phyloP scores from a whole-genome alignment of 2,888 invertebrate species.

The Nemapogon koenigi region DNA sequence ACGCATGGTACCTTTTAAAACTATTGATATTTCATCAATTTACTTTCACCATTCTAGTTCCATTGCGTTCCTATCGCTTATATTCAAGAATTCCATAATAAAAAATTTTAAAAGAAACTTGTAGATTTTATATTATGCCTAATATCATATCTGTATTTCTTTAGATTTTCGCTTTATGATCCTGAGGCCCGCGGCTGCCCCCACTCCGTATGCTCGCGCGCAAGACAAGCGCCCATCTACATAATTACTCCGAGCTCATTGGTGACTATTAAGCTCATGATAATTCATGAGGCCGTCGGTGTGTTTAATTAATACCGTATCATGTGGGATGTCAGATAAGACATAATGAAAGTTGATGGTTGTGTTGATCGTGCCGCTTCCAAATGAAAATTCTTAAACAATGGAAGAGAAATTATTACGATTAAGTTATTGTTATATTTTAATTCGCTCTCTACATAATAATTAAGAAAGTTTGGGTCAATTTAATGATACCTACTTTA shows the following conservation, averaged over 20 bases:
- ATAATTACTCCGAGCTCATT: constrained; percentile 62
- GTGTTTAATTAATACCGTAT: constrained; percentile 56
- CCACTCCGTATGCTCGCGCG: constrained; percentile 30
- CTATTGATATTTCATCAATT: too few relatives aligned
- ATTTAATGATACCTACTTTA: too few relatives aligned
- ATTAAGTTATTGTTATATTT: too few relatives aligned
- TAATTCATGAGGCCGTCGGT: constrained; percentile 48
- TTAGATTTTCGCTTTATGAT: constrained; percentile 15
- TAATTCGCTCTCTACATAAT: too few relatives aligned
- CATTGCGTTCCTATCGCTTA: too few relatives aligned
- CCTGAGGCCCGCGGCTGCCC: constrained; percentile 15
- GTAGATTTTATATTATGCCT: too few relatives aligned
- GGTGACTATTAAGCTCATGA: constrained; percentile 62
- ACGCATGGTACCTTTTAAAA: too few relatives aligned
- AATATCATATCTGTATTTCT: constrained; percentile 18
- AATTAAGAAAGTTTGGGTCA: too few relatives aligned
- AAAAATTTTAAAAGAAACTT: too few relatives aligned
- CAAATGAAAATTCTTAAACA: constrained; percentile 4
- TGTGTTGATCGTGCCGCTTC: constrained; percentile 19
- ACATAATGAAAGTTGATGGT: constrained; percentile 42
- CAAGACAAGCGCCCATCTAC: constrained; percentile 46
- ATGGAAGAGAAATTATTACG: too few relatives aligned
- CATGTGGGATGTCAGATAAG: constrained; percentile 57
- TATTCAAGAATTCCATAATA: too few relatives aligned
- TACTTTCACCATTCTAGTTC: too few relatives aligned